phyloP scores from a whole-genome alignment of 2,888 invertebrate genomes.

The Craniophora ligustri region DNA sequence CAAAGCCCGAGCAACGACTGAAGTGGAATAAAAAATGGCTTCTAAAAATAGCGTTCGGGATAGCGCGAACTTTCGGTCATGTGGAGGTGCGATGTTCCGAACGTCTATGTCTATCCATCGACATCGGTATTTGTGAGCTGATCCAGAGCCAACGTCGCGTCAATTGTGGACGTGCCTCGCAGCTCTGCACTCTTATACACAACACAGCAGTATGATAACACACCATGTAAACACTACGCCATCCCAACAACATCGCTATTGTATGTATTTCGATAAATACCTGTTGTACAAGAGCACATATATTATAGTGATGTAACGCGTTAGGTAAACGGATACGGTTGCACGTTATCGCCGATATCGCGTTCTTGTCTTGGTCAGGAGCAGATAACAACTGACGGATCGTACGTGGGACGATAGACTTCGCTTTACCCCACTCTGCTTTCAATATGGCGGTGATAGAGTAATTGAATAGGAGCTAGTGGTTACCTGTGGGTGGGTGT shows the following conservation, averaged over 20 bases:
- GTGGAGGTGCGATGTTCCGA: slow-evolving; percentile 69
- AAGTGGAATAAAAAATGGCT: slow-evolving; percentile 78
- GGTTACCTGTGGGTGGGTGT: slow-evolving; percentile 77
- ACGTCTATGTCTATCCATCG: slow-evolving; percentile 59
- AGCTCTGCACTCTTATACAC: slow-evolving; percentile 65
- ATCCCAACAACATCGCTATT: slow-evolving; percentile 62
- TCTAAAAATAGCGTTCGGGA: slow-evolving; percentile 79
- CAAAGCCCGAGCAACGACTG: slow-evolving; percentile 75
- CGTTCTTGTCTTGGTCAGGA: slow-evolving; percentile 69
- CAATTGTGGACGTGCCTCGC: slow-evolving; percentile 73
- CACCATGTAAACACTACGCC: slow-evolving; percentile 75
- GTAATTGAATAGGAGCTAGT: slow-evolving; percentile 9
- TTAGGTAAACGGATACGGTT: slow-evolving; percentile 52
- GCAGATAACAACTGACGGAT: slow-evolving; percentile 68
- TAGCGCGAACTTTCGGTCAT: slow-evolving; percentile 79
- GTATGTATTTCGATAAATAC: slow-evolving; percentile 68
- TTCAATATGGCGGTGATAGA: slow-evolving; percentile 51
- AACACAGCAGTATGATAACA: slow-evolving; percentile 71
- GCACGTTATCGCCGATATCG: slow-evolving; percentile 50
- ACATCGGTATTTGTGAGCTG: slow-evolving; percentile 71
- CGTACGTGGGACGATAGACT: slow-evolving; percentile 41
- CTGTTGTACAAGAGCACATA: slow-evolving; percentile 52
- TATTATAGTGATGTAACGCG: slow-evolving; percentile 56
- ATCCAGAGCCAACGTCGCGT: slow-evolving; percentile 78
- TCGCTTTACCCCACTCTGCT: slow-evolving; percentile 55